phyloP scores from a whole-genome alignment of 2,797 vertebrate species.

The Atherinosoma microstoma region DNA sequence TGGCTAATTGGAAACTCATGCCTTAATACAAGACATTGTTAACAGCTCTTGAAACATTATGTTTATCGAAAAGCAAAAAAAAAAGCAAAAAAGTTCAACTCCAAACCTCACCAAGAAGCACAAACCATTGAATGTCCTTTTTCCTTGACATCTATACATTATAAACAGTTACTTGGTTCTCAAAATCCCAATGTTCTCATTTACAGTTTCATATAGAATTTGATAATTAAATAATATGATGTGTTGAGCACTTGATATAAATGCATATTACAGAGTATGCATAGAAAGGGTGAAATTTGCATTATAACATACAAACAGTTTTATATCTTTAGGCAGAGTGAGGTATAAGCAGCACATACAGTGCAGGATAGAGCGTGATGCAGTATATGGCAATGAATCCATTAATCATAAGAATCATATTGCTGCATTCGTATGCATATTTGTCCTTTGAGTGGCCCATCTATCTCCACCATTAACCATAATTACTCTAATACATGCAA shows the following conservation, averaged over 20 bases:
- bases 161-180: background rate
- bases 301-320: background rate
- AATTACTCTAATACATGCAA: slow-evolving; percentile 74
- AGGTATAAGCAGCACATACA: slow-evolving; percentile 6
- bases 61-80: too few species aligned
- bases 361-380: slow-evolving; percentile 7
- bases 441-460: slow-evolving; percentile 60
- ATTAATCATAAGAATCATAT: slow-evolving; percentile 64
- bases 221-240: background rate
- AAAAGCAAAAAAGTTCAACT: too few species aligned
- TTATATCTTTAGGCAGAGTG: slow-evolving; percentile 3
- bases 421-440: slow-evolving; percentile 58
- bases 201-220: background rate
- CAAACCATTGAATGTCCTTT: background rate
- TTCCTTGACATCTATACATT: background rate
- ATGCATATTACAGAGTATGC: background rate
- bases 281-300: background rate
- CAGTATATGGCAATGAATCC: background rate
- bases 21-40: background rate
- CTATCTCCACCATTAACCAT: slow-evolving; percentile 63
- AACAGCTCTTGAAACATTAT: background rate
- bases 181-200: background rate
- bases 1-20: background rate
- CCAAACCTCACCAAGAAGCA: too few species aligned
- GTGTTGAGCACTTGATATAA: background rate